A percentile compares a stretch with the other conserved stretches of the same genome.
Conservation (phyloP, 2,113 vertebrate species). For the Colius striatus region DNA sequence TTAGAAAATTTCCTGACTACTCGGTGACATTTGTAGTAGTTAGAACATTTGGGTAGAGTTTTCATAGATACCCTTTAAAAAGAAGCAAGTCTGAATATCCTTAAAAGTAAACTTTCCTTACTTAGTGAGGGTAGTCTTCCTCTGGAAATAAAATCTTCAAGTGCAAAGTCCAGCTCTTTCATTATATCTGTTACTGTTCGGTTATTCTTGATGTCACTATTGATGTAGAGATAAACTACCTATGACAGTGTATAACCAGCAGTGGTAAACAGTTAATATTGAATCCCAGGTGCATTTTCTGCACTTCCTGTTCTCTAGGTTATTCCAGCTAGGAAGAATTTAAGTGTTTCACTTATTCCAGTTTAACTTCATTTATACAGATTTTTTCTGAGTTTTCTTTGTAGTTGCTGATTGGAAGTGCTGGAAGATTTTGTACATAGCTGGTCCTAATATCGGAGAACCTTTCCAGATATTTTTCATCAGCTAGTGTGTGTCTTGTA, state of each 20-base stretch:
- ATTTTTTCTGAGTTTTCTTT: neutral
- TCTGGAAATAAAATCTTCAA: neutral
- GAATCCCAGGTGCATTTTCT: neutral
- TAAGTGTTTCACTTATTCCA: neutral
- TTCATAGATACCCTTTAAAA: neutral
- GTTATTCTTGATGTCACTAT: neutral
- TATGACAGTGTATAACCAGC: neutral
- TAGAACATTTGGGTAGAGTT: neutral
- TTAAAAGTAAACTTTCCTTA: neutral
- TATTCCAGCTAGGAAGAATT: neutral
- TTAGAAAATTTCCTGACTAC: neutral
- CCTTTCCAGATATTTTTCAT: neutral
- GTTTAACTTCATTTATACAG: neutral
- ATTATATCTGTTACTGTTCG: neutral
- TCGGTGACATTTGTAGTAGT: neutral
- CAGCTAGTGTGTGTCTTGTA: neutral
- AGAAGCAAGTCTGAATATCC: neutral
- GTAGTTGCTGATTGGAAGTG: neutral
- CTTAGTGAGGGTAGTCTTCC: neutral
- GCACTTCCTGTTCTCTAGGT: neutral
- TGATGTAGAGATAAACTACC: neutral
- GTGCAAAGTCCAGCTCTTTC: neutral
- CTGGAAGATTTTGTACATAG: neutral
- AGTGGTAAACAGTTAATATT: neutral
- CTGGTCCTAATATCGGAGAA: neutral